phyloP scores from a whole-genome alignment of 2,113 vertebrate genomes.

The Oreochromis tanganicae region DNA sequence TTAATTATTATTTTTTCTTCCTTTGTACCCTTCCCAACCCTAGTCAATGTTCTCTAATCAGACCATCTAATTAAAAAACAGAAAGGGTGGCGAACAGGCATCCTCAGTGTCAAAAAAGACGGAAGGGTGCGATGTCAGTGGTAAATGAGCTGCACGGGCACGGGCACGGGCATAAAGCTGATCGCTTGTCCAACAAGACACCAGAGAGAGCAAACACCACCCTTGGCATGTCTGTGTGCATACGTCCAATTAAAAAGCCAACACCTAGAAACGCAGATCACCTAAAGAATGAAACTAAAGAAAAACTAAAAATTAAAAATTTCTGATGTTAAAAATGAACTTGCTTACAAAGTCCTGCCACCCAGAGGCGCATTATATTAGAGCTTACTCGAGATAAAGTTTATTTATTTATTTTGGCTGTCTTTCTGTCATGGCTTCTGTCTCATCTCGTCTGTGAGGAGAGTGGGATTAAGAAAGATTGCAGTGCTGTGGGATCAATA shows the following conservation, averaged over 20 bases:
- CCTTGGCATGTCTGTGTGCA: neutral
- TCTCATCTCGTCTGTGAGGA: constrained; percentile 1
- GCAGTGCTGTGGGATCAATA: constrained; percentile 58
- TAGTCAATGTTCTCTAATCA: constrained; percentile 47
- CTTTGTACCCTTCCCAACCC: neutral
- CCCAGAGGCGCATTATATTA: neutral
- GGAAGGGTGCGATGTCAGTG: neutral
- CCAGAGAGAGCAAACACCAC: no score
- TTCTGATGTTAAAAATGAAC: neutral
- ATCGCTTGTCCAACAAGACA: neutral
- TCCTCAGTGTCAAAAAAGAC: neutral
- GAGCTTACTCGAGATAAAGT: neutral
- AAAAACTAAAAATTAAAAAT: neutral
- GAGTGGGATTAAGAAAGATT: constrained; percentile 59
- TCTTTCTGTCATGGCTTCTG: constrained; percentile 11
- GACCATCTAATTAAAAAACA: constrained; percentile 62
- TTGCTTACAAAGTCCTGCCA: neutral
- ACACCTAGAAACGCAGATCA: neutral
- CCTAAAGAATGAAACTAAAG: neutral
- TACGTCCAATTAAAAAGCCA: neutral
- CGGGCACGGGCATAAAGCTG: neutral
- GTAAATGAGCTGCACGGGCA: neutral
- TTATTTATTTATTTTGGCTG: constrained; percentile 1
- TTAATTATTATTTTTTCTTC: constrained; percentile 48
- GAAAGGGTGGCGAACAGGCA: neutral